Conservation (phyloP, 1,140 invertebrate species). For the Maconellicoccus hirsutus region DNA sequence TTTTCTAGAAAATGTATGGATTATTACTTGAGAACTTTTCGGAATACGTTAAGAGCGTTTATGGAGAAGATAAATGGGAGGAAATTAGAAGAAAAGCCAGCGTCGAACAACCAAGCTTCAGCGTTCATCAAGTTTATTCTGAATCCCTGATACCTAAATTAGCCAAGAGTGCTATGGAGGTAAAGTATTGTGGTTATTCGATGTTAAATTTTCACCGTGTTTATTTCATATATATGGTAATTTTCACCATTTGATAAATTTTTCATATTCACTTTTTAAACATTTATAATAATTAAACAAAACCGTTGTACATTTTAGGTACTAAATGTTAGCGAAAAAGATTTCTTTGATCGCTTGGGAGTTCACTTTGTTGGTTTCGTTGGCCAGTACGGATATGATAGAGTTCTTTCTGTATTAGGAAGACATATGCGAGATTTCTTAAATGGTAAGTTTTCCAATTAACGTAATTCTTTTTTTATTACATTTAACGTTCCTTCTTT, state of each 20-base stretch:
- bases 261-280: no score
- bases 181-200: constrained; percentile 34
- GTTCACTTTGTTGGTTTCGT: constrained; percentile 81
- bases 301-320: constrained; percentile 49
- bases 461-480: neutral
- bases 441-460: constrained; percentile 48
- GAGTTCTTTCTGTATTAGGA: constrained; percentile 76
- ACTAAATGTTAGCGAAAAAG: constrained; percentile 65
- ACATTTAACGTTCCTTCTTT: neutral
- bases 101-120: constrained; percentile 75
- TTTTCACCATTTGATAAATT: no score
- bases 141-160: constrained; percentile 75
- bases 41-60: constrained; percentile 75
- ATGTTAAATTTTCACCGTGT: neutral
- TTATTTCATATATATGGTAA: no score
- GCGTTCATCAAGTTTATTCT: constrained; percentile 83
- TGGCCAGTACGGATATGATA: constrained; percentile 89
- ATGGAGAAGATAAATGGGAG: constrained; percentile 87
- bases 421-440: constrained; percentile 90
- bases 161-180: constrained; percentile 71
- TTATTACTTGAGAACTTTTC: constrained; percentile 83
- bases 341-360: constrained; percentile 84
- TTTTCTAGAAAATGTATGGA: constrained; percentile 69
- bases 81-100: constrained; percentile 65
- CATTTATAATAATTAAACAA: no score